Evolutionary conservation across 2,113 vertebrate species (phyloP).

Genomic region (Patagioenas fasciata): DNA sequence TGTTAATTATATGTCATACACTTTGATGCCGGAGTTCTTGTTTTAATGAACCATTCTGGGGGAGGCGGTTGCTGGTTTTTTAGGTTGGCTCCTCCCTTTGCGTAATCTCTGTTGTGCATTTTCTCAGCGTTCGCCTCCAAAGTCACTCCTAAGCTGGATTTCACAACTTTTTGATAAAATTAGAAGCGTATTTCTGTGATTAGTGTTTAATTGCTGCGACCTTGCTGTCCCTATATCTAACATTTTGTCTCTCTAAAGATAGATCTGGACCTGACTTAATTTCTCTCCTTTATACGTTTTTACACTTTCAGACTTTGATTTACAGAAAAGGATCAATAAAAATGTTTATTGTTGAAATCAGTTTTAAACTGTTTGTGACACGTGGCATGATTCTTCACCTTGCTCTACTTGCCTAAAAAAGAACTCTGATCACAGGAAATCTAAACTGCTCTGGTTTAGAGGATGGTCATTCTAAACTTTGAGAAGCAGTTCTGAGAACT

Average conservation of each 20-base stretch:
- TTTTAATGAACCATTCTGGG: not conserved
- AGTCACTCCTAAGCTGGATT: not conserved
- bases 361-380: not conserved
- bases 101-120: not conserved
- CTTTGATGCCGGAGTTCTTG: not conserved
- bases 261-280: not conserved
- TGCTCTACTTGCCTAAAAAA: not conserved
- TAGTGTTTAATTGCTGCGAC: not conserved
- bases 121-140: not conserved
- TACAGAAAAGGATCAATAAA: not conserved
- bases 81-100: not conserved
- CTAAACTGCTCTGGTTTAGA: not conserved
- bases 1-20: rapidly evolving
- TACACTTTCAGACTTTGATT: not conserved
- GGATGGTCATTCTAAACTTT: not conserved
- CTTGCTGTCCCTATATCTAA: not conserved
- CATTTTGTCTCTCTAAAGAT: not conserved
- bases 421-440: not conserved
- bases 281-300: not conserved
- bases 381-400: not conserved
- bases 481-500: rapidly evolving
- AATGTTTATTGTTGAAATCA: not conserved
- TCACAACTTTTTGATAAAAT: not conserved
- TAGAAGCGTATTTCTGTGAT: not conserved
- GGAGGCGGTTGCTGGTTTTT: not conserved